Evolutionary conservation across 2,797 vertebrate species (phyloP).

Genomic region (Meda fulgida): DNA sequence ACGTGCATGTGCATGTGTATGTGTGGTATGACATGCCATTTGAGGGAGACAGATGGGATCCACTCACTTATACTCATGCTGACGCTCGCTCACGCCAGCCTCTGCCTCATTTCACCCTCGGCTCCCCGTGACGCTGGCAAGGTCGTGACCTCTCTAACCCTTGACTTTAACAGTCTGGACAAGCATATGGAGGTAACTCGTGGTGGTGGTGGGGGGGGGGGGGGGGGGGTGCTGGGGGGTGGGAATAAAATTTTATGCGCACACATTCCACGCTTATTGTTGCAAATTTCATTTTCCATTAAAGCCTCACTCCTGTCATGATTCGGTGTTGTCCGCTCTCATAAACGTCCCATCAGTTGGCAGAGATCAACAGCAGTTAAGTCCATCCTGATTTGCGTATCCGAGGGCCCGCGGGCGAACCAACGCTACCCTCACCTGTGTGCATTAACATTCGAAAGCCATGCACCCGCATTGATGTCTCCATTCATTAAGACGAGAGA

Average conservation of each 20-base stretch:
- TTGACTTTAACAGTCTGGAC: constrained; percentile 64
- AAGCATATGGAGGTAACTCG: constrained; percentile 69
- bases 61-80: constrained; percentile 43
- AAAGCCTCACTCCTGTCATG: background rate
- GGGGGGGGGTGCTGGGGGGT: no score
- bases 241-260: background rate
- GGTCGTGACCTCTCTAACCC: constrained; percentile 75
- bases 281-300: background rate
- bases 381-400: constrained; percentile 23
- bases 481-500: constrained; percentile 73
- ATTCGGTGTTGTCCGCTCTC: constrained; percentile 25
- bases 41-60: constrained; percentile 65
- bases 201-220: no score
- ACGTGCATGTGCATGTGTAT: constrained; percentile 25
- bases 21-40: constrained; percentile 51
- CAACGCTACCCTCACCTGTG: constrained; percentile 49
- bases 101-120: constrained; percentile 41
- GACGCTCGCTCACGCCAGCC: constrained; percentile 4
- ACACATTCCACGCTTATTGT: constrained; percentile 52
- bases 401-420: background rate
- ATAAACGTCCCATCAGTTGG: constrained; percentile 12
- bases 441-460: constrained; percentile 73
- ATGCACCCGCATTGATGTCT: constrained; percentile 58
- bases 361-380: constrained; percentile 31
- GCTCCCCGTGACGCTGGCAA: constrained; percentile 69